These are phyloP conservation scores for Garrulus glandarius DNA, from an alignment of 2,797 vertebrate species.

Conservation along the genomic window DNA sequence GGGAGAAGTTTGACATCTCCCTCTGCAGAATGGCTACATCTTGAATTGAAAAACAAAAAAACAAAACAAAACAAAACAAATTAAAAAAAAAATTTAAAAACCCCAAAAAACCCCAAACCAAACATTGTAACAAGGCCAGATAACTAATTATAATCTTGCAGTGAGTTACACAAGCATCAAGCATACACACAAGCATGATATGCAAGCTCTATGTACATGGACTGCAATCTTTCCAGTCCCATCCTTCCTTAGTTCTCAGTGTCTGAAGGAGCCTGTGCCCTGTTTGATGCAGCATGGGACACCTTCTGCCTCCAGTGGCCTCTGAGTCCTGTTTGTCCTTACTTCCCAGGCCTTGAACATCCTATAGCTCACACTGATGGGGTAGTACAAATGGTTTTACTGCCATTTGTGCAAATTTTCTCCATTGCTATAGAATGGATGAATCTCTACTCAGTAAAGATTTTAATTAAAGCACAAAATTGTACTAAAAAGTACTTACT, in stretches of 20 bases:
- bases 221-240: background rate
- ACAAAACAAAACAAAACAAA: background rate
- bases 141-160: background rate
- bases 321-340: background rate
- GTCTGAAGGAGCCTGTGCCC: background rate
- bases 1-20: background rate
- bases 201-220: background rate
- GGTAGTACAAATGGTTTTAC: background rate
- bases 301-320: fast-evolving
- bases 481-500: background rate
- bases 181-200: fast-evolving
- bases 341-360: background rate
- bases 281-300: fast-evolving
- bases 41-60: background rate
- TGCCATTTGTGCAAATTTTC: background rate
- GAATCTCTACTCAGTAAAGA: background rate
- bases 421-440: background rate
- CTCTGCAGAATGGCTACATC: background rate
- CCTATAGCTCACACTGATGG: background rate
- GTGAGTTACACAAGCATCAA: background rate
- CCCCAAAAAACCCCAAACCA: background rate
- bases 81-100: no score
- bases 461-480: background rate
- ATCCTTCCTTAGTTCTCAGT: background rate
- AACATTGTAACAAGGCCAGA: background rate